Evolutionary conservation across 2,797 vertebrate species (phyloP).

Genomic region (Nasua narica): DNA sequence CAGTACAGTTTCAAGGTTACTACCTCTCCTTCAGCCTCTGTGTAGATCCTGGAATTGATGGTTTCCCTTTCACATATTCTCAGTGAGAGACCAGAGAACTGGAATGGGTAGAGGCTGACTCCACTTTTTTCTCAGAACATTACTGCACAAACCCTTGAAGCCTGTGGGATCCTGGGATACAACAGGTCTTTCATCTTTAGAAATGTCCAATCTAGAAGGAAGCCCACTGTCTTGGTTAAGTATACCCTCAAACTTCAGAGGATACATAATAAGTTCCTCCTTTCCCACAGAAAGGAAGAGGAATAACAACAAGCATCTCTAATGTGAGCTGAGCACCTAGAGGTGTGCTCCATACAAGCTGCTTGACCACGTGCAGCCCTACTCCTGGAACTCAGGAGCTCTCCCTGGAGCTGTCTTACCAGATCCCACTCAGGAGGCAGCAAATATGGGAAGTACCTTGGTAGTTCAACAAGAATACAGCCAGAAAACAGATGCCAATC

Average conservation of each 20-base stretch:
- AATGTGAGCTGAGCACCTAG: too few relatives aligned
- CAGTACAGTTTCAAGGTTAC: not conserved
- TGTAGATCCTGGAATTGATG: not conserved
- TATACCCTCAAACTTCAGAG: not conserved
- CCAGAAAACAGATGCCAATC: not conserved
- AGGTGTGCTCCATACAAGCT: not conserved
- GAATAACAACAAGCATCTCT: not conserved
- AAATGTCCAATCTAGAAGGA: not conserved
- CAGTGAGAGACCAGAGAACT: not conserved
- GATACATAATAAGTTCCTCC: not conserved
- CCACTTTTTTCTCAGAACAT: not conserved
- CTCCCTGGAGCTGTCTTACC: not conserved
- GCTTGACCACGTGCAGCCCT: not conserved
- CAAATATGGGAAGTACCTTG: not conserved
- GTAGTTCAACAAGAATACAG: not conserved
- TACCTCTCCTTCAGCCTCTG: not conserved
- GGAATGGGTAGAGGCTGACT: not conserved
- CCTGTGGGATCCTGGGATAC: not conserved
- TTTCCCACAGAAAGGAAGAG: not conserved
- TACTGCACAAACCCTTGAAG: not conserved
- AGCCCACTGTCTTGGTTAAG: not conserved
- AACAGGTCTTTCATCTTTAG: not conserved
- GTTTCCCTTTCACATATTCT: not conserved
- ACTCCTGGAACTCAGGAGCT: not conserved
- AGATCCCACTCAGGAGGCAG: not conserved